These are phyloP conservation scores for Aphyosemion australe DNA, from an alignment of 2,113 vertebrate species.

Conservation along the genomic window DNA sequence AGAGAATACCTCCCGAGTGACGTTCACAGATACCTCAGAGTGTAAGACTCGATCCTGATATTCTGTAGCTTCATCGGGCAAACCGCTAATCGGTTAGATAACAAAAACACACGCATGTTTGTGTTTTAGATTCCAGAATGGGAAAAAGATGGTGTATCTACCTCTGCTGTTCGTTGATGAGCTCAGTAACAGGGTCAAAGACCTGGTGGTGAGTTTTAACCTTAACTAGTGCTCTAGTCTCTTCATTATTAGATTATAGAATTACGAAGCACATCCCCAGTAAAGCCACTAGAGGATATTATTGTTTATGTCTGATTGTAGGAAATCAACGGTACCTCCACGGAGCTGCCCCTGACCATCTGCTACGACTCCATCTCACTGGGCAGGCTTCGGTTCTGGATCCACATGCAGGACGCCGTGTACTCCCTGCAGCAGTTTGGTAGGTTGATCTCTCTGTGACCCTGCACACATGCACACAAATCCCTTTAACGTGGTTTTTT, in stretches of 20 bases:
- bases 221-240: background rate
- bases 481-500: background rate
- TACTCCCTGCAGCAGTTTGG: conserved; percentile 95
- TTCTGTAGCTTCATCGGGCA: too few species aligned
- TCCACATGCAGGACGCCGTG: conserved; percentile 98
- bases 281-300: too few species aligned
- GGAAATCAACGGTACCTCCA: conserved; percentile 91
- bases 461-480: background rate
- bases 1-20: conserved; percentile 90
- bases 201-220: conserved; percentile 86
- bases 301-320: conserved; percentile 55
- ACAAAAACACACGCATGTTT: background rate
- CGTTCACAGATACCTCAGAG: conserved; percentile 93
- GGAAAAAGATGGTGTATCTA: conserved; percentile 94
- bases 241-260: too few species aligned
- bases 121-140: conserved; percentile 85
- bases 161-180: conserved; percentile 98
- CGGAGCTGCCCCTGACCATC: conserved; percentile 90
- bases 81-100: too few species aligned
- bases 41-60: conserved; percentile 73
- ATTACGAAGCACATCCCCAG: too few species aligned
- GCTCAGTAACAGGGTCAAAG: conserved; percentile 96
- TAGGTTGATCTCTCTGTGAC: conserved; percentile 52
- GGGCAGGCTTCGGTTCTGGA: conserved; percentile 95
- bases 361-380: conserved; percentile 94